A percentile compares a stretch with the other conserved stretches of the same genome.
phyloP scores from a whole-genome alignment of 1,140 invertebrate species.

The Zaprionus tsacasi region DNA sequence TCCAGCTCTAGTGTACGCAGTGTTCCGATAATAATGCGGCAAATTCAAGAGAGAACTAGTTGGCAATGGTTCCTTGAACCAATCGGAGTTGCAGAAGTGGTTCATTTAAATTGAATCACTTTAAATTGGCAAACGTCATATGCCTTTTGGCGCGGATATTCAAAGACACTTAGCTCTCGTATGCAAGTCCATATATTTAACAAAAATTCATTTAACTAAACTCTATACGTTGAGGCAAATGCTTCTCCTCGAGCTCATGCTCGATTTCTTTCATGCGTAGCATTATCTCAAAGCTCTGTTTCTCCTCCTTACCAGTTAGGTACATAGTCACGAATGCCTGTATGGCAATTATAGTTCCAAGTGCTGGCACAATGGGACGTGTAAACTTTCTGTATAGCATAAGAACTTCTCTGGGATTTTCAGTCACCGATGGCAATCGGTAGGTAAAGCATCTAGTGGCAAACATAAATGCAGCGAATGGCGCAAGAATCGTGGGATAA shows the following conservation, averaged over 20 bases:
- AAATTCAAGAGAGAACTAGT: constrained; percentile 14
- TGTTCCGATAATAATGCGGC: constrained; percentile 29
- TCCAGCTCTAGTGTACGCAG: too few relatives aligned
- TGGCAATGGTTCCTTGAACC: not conserved
- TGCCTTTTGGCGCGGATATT: not conserved
- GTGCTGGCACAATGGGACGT: constrained; percentile 76
- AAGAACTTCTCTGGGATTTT: constrained; percentile 83
- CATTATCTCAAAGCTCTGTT: constrained; percentile 77
- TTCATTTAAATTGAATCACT: not conserved
- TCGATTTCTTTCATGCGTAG: constrained; percentile 73
- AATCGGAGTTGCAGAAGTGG: not conserved
- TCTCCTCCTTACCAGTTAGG: constrained; percentile 84
- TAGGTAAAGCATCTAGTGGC: constrained; percentile 84
- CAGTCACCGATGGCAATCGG: constrained; percentile 84
- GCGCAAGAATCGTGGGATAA: constrained; percentile 84
- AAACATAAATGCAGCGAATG: constrained; percentile 84
- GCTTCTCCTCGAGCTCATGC: constrained; percentile 55
- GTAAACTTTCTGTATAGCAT: constrained; percentile 80
- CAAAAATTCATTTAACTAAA: constrained; percentile 21
- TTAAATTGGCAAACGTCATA: not conserved
- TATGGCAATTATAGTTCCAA: constrained; percentile 77
- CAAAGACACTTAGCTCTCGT: not conserved
- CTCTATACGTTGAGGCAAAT: constrained; percentile 46
- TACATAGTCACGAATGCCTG: constrained; percentile 83
- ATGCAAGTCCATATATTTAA: not conserved